phyloP scores from a whole-genome alignment of 2,797 vertebrate species.

The Manis crassicaudata region DNA sequence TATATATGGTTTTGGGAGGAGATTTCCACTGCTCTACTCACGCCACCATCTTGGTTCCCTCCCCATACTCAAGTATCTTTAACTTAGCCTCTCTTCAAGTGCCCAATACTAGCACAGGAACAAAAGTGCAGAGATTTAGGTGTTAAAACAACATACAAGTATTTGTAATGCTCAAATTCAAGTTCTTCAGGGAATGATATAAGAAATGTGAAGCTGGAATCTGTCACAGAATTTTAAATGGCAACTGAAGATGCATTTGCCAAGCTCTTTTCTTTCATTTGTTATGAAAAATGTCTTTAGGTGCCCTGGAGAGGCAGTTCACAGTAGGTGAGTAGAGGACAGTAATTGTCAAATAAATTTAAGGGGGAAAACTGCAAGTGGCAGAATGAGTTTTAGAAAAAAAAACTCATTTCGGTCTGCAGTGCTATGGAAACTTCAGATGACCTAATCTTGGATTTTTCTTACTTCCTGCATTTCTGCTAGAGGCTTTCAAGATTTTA shows the following conservation, averaged over 20 bases:
- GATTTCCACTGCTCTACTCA: too few species aligned
- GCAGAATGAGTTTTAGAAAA: not conserved
- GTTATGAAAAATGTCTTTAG: not conserved
- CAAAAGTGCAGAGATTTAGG: not conserved
- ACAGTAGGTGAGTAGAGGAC: not conserved
- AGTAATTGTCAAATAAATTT: not conserved
- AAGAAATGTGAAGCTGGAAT: constrained; percentile 21
- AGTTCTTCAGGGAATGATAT: not conserved
- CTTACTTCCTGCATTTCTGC: not conserved
- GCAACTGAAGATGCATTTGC: not conserved
- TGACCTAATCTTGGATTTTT: not conserved
- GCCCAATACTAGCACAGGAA: not conserved
- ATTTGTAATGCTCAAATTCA: constrained; percentile 40
- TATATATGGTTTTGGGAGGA: too few species aligned
- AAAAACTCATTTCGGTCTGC: not conserved
- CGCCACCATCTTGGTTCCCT: not conserved
- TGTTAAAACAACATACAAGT: constrained; percentile 2
- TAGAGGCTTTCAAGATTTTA: not conserved
- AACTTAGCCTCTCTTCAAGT: not conserved
- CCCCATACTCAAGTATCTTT: constrained; percentile 52
- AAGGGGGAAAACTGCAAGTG: not conserved
- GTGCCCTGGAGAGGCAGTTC: not conserved
- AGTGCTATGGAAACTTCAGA: not conserved
- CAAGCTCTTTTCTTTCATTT: not conserved
- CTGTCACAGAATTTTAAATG: not conserved